Evolutionary conservation across 2,888 invertebrate species (phyloP).

Genomic region (Agriopis marginaria): DNA sequence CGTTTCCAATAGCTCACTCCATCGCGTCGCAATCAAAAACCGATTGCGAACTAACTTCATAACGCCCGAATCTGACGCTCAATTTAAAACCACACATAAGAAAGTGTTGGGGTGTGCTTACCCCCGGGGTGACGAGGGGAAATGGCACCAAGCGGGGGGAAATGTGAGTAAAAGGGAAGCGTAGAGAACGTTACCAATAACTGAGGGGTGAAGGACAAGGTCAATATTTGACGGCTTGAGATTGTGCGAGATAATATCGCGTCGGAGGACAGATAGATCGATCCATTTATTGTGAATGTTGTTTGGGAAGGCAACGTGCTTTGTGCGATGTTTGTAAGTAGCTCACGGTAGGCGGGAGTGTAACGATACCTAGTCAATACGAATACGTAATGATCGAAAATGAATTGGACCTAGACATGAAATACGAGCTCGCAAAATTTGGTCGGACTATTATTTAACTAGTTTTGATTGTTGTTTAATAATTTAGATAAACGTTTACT

Average conservation of each 20-base stretch:
- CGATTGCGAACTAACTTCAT: conserved; percentile 25
- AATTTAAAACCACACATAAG: conserved; percentile 37
- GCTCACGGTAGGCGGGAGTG: neutral
- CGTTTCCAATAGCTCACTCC: conserved; percentile 13
- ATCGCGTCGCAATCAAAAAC: conserved; percentile 27
- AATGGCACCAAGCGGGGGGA: conserved; percentile 4
- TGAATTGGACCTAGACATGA: neutral
- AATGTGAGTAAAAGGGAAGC: neutral
- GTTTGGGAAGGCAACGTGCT: conserved; percentile 12
- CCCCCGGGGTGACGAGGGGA: conserved; percentile 5
- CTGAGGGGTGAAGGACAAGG: conserved; percentile 37
- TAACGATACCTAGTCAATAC: neutral
- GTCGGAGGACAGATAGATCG: conserved; percentile 13
- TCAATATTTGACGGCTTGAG: conserved; percentile 43
- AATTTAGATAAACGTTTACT: too few species aligned
- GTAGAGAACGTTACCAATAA: conserved; percentile 32
- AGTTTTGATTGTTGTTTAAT: too few species aligned
- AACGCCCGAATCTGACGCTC: conserved; percentile 30
- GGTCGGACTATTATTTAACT: too few species aligned
- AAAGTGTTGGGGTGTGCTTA: conserved; percentile 35
- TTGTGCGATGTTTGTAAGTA: conserved; percentile 2
- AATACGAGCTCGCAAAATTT: too few species aligned
- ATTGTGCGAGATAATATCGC: conserved; percentile 32
- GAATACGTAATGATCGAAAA: too few species aligned
- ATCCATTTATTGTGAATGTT: conserved; percentile 26